Evolutionary conservation across 2,888 invertebrate species (phyloP).

Genomic region (Labia minor): DNA sequence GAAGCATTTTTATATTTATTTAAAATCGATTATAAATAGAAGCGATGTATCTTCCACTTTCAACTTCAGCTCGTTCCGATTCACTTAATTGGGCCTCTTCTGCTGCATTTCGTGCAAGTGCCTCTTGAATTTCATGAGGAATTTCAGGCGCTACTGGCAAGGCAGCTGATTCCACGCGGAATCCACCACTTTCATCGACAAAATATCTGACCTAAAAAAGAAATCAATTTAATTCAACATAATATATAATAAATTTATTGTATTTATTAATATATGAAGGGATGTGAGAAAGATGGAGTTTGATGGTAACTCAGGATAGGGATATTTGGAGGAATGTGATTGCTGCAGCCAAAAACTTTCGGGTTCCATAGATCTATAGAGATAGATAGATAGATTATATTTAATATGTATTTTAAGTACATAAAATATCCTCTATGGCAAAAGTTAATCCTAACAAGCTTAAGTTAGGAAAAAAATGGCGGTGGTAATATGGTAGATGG

Average conservation of each 20-base stretch:
- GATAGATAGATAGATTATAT: too few species aligned
- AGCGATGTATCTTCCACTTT: slow-evolving; percentile 23
- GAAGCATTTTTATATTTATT: too few species aligned
- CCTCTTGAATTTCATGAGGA: slow-evolving; percentile 24
- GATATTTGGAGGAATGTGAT: too few species aligned
- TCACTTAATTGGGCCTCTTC: slow-evolving; percentile 24
- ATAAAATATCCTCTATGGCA: too few species aligned
- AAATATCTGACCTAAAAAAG: slow-evolving; percentile 15
- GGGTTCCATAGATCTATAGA: too few species aligned
- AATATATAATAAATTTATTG: too few species aligned
- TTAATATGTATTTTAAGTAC: too few species aligned
- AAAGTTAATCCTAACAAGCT: too few species aligned
- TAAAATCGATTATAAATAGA: slow-evolving; percentile 5
- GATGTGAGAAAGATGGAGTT: background rate
- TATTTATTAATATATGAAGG: background rate
- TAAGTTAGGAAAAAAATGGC: too few species aligned
- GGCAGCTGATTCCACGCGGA: slow-evolving; percentile 22
- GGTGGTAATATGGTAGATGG: too few species aligned
- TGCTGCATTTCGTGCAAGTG: slow-evolving; percentile 25
- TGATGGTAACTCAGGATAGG: slow-evolving; percentile 22
- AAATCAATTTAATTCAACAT: slow-evolving; percentile 16
- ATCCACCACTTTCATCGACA: slow-evolving; percentile 23
- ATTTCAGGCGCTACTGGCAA: slow-evolving; percentile 24
- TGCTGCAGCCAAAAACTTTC: too few species aligned
- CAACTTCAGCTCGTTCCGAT: slow-evolving; percentile 22